Evolutionary conservation across 2,113 vertebrate species (phyloP), one percentile per base, ranked within the genome.

Genomic region (Tenebrosternarchus preto): DNA sequence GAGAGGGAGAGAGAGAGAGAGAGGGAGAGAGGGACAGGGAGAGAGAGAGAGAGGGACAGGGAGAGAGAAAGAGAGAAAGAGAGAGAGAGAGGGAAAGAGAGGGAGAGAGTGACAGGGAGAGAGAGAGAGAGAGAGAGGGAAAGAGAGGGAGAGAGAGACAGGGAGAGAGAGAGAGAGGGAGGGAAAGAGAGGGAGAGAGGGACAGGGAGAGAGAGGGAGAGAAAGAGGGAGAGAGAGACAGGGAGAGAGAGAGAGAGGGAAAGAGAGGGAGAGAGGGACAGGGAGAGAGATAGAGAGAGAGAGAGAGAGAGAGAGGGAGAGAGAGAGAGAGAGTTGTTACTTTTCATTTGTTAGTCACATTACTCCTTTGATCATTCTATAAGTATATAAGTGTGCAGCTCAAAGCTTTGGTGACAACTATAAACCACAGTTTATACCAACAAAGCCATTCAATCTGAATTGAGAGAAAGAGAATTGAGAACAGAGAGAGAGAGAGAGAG

Each of bases 171-270:
- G 3, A 25, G 5, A 53, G 53, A 66, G 31, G 43, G 19, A 33
- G 39, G 36, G 63, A 75, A 36, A 67, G 15, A 36, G 24, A n/a
- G 5, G 50, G 63, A 33, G 66, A 71, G 22, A 2, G 53, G 29
- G 12, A n/a, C 33, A 50, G 17, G 31, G 29, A 70, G 25, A 61
- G 2, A 55, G n/a, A 24, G 19, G 31, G 36, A 56, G 31, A 60
- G 22, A 22, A 46, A 4, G 79, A 4, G 22, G 3, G 1, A 27
- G 17, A 39, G 0, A 66, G 1, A 0, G 20, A 27, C 2, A 19
- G n/a, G 9, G 22, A 63, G 19, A 7, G 20, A 39, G 22, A 25
- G 27, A 16, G 15, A 46, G 9, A 50, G 36, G 43, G 24, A 27
- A 59, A n/a, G 17, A 9, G 46, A 53, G 7, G 50, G 7, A 9